Evolutionary conservation across 2,888 invertebrate genomes (phyloP).

Genomic region (Dione vanillae): DNA sequence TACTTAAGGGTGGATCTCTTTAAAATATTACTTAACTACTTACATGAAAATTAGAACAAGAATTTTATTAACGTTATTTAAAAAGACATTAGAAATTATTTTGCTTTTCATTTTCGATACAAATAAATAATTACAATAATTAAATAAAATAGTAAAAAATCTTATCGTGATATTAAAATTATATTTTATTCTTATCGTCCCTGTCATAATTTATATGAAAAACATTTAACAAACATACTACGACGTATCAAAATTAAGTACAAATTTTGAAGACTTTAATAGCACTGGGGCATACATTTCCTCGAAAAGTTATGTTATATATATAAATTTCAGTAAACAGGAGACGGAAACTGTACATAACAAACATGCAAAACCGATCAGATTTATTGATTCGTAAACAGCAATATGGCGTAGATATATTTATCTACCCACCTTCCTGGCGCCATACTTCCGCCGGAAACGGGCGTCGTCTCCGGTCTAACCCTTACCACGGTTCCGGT

Average conservation of each 20-base stretch:
- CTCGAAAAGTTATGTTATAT: conserved; percentile 21
- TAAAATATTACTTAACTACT: too few species aligned
- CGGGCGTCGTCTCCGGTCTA: conserved; percentile 81
- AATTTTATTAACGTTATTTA: too few species aligned
- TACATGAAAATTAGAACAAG: too few species aligned
- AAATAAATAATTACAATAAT: too few species aligned
- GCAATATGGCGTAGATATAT: conserved; percentile 80
- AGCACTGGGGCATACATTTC: neutral
- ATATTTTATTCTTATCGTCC: too few species aligned
- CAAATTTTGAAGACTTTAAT: neutral
- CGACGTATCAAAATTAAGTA: too few species aligned
- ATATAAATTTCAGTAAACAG: conserved; percentile 64
- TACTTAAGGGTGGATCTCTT: neutral
- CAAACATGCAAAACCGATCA: conserved; percentile 78
- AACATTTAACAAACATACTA: neutral
- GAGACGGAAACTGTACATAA: conserved; percentile 71
- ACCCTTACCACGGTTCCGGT: conserved; percentile 83
- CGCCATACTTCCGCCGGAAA: conserved; percentile 81
- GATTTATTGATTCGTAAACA: conserved; percentile 79
- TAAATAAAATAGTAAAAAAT: too few species aligned
- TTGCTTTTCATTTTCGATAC: too few species aligned
- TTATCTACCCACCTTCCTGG: conserved; percentile 80
- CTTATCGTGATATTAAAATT: too few species aligned
- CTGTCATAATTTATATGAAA: too few species aligned
- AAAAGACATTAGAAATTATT: too few species aligned